phyloP scores from a whole-genome alignment of 1,140 invertebrate genomes.

The Heliconius hermathena region DNA sequence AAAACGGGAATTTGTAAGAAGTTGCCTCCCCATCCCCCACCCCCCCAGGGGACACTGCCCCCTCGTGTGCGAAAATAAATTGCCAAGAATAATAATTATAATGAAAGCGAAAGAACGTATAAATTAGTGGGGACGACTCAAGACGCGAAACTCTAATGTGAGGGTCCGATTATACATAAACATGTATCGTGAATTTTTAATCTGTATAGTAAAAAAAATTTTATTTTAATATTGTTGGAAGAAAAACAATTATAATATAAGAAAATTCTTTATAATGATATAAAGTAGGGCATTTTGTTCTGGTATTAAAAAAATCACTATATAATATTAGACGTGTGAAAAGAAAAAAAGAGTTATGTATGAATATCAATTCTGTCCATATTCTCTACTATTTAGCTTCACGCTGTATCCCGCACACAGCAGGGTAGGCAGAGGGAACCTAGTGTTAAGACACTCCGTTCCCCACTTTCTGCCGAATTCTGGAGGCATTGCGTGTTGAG shows the following conservation, averaged over 20 bases:
- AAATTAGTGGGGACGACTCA: constrained; percentile 78
- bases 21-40: constrained; percentile 55
- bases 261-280: too few relatives aligned
- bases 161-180: constrained; percentile 24
- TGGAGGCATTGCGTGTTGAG: too few relatives aligned
- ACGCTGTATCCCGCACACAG: too few relatives aligned
- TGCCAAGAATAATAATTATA: constrained; percentile 82
- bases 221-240: background rate
- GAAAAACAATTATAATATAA: background rate
- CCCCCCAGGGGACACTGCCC: constrained; percentile 62
- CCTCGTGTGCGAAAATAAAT: constrained; percentile 81
- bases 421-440: too few relatives aligned
- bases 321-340: too few relatives aligned
- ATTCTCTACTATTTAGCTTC: too few relatives aligned
- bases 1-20: constrained; percentile 81
- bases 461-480: too few relatives aligned
- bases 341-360: too few relatives aligned
- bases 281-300: too few relatives aligned
- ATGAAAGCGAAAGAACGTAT: constrained; percentile 81
- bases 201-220: background rate
- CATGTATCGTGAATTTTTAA: background rate
- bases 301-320: too few relatives aligned
- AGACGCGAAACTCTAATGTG: constrained; percentile 39
- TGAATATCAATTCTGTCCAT: too few relatives aligned
- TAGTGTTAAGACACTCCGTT: too few relatives aligned